These are phyloP conservation scores for Tenthredo livida DNA, from an alignment of 2,888 invertebrate genomes.

Conservation along the genomic window DNA sequence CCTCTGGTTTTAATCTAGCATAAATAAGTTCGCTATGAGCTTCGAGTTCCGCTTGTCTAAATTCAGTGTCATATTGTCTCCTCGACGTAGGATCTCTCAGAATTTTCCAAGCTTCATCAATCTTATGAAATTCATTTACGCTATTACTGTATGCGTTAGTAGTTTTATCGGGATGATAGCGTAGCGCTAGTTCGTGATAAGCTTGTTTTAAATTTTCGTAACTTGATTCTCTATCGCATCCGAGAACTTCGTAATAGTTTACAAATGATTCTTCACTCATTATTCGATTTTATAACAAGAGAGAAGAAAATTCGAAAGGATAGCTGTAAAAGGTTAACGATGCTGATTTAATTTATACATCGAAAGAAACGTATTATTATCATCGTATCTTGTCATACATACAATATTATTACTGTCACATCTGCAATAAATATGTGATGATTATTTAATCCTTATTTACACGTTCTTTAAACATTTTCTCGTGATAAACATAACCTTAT, in stretches of 20 bases:
- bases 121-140: slow-evolving; percentile 77
- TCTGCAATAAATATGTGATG: slow-evolving; percentile 18
- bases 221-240: slow-evolving; percentile 80
- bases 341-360: not conserved
- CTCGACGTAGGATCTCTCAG: slow-evolving; percentile 82
- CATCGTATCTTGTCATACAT: not conserved
- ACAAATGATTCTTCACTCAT: slow-evolving; percentile 53
- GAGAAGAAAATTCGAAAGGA: not conserved
- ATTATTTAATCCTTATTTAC: not conserved
- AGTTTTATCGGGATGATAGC: slow-evolving; percentile 84
- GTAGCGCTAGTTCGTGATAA: slow-evolving; percentile 81
- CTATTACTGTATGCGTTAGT: slow-evolving; percentile 61
- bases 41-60: slow-evolving; percentile 81
- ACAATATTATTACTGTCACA: not conserved
- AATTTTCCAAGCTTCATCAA: slow-evolving; percentile 87
- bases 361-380: not conserved
- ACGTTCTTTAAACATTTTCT: not conserved
- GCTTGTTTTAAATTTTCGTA: slow-evolving; percentile 82
- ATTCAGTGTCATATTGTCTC: slow-evolving; percentile 84
- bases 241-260: slow-evolving; percentile 81
- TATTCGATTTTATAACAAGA: not conserved
- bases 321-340: not conserved
- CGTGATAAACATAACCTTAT: slow-evolving; percentile 13
- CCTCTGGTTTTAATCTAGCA: slow-evolving; percentile 80
- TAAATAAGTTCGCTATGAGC: slow-evolving; percentile 81